Evolutionary conservation across 2,888 invertebrate species (phyloP).

Genomic region (Lithosia quadra): DNA sequence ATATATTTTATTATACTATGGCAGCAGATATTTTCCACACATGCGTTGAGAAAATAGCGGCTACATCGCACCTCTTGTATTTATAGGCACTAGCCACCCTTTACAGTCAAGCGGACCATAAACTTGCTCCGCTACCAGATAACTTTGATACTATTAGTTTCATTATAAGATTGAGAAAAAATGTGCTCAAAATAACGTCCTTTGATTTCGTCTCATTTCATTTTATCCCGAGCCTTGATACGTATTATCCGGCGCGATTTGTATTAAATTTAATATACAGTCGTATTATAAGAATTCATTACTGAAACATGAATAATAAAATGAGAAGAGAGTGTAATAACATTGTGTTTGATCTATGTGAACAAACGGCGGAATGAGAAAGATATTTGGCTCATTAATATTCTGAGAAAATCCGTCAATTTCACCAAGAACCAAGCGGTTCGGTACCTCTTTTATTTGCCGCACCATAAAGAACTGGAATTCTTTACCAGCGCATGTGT

Average conservation of each 20-base stretch:
- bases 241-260: neutral
- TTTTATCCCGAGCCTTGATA: neutral
- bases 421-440: too few relatives aligned
- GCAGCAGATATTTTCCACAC: too few relatives aligned
- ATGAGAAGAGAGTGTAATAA: neutral
- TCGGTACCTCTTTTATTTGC: too few relatives aligned
- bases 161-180: neutral
- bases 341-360: neutral
- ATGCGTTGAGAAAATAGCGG: neutral
- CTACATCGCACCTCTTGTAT: neutral
- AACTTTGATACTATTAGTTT: too few relatives aligned
- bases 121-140: too few relatives aligned
- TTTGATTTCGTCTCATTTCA: neutral
- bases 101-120: too few relatives aligned
- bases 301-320: constrained; percentile 3
- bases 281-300: neutral
- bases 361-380: neutral
- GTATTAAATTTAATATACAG: neutral
- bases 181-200: neutral
- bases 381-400: constrained; percentile 2
- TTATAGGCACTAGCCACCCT: neutral
- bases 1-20: too few relatives aligned
- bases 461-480: too few relatives aligned
- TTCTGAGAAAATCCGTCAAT: too few relatives aligned
- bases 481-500: too few relatives aligned